Base-by-base conservation (phyloP, 2,797 vertebrate species). In the Oryzias sinensis region DNA sequence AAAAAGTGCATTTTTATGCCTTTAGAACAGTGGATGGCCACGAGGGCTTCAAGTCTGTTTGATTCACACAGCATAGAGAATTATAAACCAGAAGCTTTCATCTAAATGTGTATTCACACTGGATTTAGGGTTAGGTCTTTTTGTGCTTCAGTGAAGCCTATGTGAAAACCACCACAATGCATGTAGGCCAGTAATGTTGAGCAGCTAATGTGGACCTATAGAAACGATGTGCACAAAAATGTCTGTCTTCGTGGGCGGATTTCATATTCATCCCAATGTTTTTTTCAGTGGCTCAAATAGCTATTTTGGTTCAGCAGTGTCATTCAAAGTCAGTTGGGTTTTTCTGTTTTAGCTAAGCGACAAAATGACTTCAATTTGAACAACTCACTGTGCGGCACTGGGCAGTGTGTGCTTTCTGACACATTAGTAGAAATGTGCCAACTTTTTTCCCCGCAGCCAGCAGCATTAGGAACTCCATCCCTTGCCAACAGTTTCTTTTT, bases 51-150 rank as follows among this genome's bases (percentile, higher is more conserved):
- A 76, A 83, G 83, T 84, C 81, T 85, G 80, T 88, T 88, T 88
- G 84, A 90, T 88, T 88, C 87, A 56, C 78, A 75, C 66, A 72
- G 85, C 79, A 88, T 82, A 85, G 85, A 87, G 83, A 88, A 84
- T 85, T 81, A 89, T 84, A 86, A 89, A 86, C 78, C 74, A 74
- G 69, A 75, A 52, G 79, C 85, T 87, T 90, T 88, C 78, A 85
- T 90, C 87, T 86, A 85, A 87, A 83, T 88, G 84, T 88, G 89
- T 84, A 86, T 89, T 90, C 89, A 88, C 81, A 46, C 77, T 87
- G 86, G 87, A 85, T 84, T 87, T 87, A 59, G 84, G 78, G 80
- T 54, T 79, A 66, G 77, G 66, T 51, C 72, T 87, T 80, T 86
- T 77, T 81, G 74, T 79, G 70, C 68, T 81, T 76, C 49, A 56